These are phyloP conservation scores for Fukomys damarensis DNA, from an alignment of 2,113 vertebrate genomes.

Conservation along the genomic window DNA sequence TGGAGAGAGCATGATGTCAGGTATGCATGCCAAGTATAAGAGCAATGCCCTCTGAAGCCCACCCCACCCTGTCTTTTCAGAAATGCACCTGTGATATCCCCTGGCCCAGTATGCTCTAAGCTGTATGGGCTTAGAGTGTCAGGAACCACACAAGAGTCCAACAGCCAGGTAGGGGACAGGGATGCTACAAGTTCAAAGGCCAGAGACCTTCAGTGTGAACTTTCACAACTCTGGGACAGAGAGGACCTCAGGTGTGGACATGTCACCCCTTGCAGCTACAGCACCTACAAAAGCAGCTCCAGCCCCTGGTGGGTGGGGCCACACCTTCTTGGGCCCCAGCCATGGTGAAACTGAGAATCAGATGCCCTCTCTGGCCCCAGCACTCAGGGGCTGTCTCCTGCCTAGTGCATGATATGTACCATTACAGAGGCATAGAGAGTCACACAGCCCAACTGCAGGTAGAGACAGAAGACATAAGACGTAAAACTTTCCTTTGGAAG, in stretches of 20 bases:
- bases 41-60: background rate
- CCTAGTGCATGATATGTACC: background rate
- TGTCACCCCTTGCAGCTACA: accelerated
- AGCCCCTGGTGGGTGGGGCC: background rate
- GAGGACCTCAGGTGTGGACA: background rate
- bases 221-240: background rate
- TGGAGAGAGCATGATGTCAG: background rate
- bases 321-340: background rate
- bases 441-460: too few relatives aligned
- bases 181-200: background rate
- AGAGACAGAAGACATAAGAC: background rate
- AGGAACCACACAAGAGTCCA: background rate
- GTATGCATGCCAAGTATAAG: background rate
- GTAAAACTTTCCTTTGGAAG: background rate
- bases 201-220: accelerated
- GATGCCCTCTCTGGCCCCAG: background rate
- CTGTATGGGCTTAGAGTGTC: accelerated
- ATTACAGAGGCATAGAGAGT: background rate
- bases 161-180: background rate
- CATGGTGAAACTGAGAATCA: background rate
- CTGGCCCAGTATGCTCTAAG: background rate
- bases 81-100: accelerated
- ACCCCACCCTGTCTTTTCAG: background rate
- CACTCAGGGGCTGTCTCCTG: background rate
- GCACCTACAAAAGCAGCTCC: background rate